Evolutionary conservation across 1,140 invertebrate species (phyloP), one percentile per base, ranked within the genome.

Genomic region (Brachionus sp.): DNA sequence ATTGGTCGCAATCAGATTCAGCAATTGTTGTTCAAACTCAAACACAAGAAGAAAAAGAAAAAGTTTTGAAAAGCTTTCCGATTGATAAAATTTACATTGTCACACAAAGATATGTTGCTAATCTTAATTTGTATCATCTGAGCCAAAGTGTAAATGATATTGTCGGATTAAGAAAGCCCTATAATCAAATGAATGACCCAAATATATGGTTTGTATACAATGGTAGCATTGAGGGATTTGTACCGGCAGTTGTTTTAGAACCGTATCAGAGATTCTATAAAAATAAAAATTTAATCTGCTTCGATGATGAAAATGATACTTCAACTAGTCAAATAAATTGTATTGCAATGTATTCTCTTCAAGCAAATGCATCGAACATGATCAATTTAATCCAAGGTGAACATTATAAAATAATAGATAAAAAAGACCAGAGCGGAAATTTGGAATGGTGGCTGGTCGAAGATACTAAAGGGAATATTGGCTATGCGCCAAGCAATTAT

Each of bases 401-500:
- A 16, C 19, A 25, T 25, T 80, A 80, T 16, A 66, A 37, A 10
- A 13, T 80, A 62, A 12, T 62, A 13, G 50, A 80, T 23, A 19
- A 80, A 9, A 80, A 19, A 12, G 77, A 80, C 57, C 7, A 62
- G 42, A 80, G 10, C 3, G 77, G 50, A 25, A 66, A 62, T 25
- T 57, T 9, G n/a, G 50, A 80, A 62, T 80, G 77, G 77, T 80
- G 77, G 46, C 50, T 80, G 13, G 37, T 80, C 33, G 70, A 75
- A 46, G 16, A 19, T 4, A 46, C 42, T 16, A 39, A 46, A 13
- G 19, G 19, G 13, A 23, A 46, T 13, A 46, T 75, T 25, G 70
- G 70, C 2, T 75, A 75, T 10, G 70, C 25, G 7, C 70, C 70
- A 25, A 42, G 25, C 39, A 75, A 46, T 46, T 75, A 25, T 75